A percentile compares a stretch with the other conserved stretches of the same genome.
Evolutionary conservation across 2,797 vertebrate genomes (phyloP).

Genomic region (Neosalanx taihuensis): DNA sequence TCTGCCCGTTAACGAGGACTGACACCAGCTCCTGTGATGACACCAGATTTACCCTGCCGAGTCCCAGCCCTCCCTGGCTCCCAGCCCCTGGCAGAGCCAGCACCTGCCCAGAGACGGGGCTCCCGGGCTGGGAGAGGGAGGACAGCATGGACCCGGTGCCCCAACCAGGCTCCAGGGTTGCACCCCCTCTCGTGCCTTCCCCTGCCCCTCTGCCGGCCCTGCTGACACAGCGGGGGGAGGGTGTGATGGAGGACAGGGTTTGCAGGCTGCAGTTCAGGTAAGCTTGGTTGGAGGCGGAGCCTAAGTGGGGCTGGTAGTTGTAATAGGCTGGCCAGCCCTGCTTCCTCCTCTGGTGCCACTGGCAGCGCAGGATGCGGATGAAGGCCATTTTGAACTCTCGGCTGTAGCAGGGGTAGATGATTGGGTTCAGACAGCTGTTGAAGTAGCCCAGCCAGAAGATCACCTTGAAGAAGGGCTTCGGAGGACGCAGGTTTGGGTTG

Average conservation of each 20-base stretch:
- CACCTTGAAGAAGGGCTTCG: slow-evolving; percentile 84
- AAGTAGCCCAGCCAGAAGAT: slow-evolving; percentile 97
- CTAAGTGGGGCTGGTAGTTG: slow-evolving; percentile 75
- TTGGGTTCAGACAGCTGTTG: slow-evolving; percentile 94
- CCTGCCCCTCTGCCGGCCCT: slow-evolving; percentile 55
- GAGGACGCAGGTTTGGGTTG: slow-evolving; percentile 79
- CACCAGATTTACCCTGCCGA: neutral
- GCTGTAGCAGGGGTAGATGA: slow-evolving; percentile 95
- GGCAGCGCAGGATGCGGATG: slow-evolving; percentile 70
- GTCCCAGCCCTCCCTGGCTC: neutral
- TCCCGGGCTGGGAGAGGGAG: slow-evolving; percentile 30
- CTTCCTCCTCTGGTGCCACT: slow-evolving; percentile 64
- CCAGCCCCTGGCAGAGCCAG: slow-evolving; percentile 25
- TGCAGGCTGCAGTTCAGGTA: slow-evolving; percentile 84
- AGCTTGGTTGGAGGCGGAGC: slow-evolving; percentile 77
- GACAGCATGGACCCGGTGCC: slow-evolving; percentile 40
- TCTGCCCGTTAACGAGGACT: neutral
- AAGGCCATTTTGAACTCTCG: slow-evolving; percentile 84
- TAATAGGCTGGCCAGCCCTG: slow-evolving; percentile 77
- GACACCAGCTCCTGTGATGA: slow-evolving; percentile 13
- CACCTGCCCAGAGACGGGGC: slow-evolving; percentile 36
- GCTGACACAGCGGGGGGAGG: slow-evolving; percentile 71
- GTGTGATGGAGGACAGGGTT: slow-evolving; percentile 79
- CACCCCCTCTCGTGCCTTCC: slow-evolving; percentile 37
- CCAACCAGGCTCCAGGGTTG: slow-evolving; percentile 54